Base-by-base conservation (phyloP, 2,888 invertebrate species). In the Actias luna region DNA sequence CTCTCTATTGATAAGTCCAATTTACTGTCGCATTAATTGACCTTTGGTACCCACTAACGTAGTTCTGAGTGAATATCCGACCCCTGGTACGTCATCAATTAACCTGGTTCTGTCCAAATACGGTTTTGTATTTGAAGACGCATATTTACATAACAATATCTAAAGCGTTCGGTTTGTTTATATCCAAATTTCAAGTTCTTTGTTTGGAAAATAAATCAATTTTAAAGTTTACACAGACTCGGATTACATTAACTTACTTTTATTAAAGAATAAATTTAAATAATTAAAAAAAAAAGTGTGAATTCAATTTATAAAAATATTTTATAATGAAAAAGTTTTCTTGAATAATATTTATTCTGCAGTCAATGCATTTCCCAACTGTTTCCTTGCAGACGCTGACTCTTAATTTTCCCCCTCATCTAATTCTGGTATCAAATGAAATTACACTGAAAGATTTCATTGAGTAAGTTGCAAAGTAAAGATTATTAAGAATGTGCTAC, bases 391-490 rank as follows among this genome's bases (percentile, higher is more conserved):
- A 60, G 52, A 58, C 42, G 62, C 64, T 64, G 65, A 67, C 57
- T 65, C 63, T 67, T 62, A 65, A 69, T 72, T 67, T 69, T 69
- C 72, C 59, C 39, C 66, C 59, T 65, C 66, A 63, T 66, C 60
- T 67, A 66, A 72, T 71, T 69, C 66, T 25, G 33, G 25, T 67
- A 59, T 59, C 42, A 62, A 67, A 61, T 63, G 52, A 18, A 62
- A 64, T 18, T 58, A 60, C 60, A 59, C 58, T 64, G 61, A 66
- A 67, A 63, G 52, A 58, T 69, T 69, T 67, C 69, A 70, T 69
- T 66, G 69, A 62, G 59, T 64, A 66, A 63, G 64, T 57, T 59
- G 31, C 55, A 46, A 67, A 61, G 42, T 60, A 63, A 62, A 63
- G 50, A 46, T 59, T 57, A 63, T 46, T 58, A 16, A 16, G 39